These are phyloP conservation scores for Eufriesea mexicana DNA, from an alignment of 1,140 invertebrate species.

Conservation along the genomic window DNA sequence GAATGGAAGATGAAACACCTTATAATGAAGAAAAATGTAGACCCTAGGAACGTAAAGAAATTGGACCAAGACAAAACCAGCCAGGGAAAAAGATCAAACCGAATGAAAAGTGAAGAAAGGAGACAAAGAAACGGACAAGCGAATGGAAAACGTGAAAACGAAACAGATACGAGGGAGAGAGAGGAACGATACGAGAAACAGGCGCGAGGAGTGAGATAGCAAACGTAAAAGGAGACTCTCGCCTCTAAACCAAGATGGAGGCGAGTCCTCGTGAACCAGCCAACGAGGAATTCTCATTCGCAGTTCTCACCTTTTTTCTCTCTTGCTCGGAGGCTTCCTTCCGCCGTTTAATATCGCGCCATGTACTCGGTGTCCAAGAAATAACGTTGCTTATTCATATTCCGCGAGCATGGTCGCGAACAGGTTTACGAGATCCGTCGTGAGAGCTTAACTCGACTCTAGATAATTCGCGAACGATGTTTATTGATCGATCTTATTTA, in stretches of 20 bases:
- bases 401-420: not conserved
- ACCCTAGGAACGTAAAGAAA: too few species aligned
- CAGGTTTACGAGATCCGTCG: not conserved
- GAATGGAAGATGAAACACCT: not conserved
- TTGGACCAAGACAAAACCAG: not conserved
- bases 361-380: constrained; percentile 19
- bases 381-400: not conserved
- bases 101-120: not conserved
- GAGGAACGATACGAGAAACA: too few species aligned
- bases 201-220: not conserved
- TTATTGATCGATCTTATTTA: too few species aligned
- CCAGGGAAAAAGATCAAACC: too few species aligned
- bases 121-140: not conserved
- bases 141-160: not conserved
- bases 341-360: constrained; percentile 48
- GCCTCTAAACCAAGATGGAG: too few species aligned
- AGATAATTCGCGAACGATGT: too few species aligned
- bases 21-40: not conserved
- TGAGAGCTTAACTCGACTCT: too few species aligned
- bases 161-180: not conserved
- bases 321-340: constrained; percentile 43
- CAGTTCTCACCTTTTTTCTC: not conserved
- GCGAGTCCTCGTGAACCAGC: not conserved
- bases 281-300: constrained; percentile 48
- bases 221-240: not conserved